phyloP scores from a whole-genome alignment of 2,888 invertebrate genomes.

The Strigamia transsilvanica region DNA sequence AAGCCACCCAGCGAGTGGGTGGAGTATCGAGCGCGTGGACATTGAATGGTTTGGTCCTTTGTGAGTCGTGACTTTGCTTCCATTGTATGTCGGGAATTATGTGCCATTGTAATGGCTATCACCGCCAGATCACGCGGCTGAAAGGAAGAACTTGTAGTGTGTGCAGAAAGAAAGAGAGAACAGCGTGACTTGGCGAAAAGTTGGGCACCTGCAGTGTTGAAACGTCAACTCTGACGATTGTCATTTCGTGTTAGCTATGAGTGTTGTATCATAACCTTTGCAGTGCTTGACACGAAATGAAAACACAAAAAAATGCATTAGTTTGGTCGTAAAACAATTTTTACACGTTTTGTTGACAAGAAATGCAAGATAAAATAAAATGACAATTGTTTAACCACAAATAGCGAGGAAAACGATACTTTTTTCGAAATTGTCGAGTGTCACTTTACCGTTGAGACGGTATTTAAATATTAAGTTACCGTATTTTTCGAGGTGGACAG shows the following conservation, averaged over 20 bases:
- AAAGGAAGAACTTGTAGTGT: constrained; percentile 14
- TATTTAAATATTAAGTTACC: no score
- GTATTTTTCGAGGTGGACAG: no score
- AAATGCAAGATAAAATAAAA: no score
- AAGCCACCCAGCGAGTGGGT: constrained; percentile 10
- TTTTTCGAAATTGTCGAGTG: no score
- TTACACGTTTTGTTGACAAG: no score
- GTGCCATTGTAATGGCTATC: constrained; percentile 10
- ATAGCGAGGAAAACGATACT: no score
- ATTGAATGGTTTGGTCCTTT: not conserved
- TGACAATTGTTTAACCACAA: no score
- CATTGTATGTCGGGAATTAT: not conserved
- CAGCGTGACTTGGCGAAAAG: not conserved
- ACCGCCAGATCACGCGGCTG: constrained; percentile 7
- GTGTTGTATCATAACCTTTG: not conserved
- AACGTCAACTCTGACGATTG: not conserved
- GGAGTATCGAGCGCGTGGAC: constrained; percentile 1
- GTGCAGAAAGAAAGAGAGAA: constrained; percentile 7
- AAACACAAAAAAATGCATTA: not conserved
- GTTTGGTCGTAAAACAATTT: not conserved
- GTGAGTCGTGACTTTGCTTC: constrained; percentile 3
- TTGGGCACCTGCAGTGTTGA: not conserved
- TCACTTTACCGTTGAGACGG: no score
- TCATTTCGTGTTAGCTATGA: not conserved
- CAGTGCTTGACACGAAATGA: not conserved